phyloP scores from a whole-genome alignment of 2,797 vertebrate species.

The Ctenopoma multispine region DNA sequence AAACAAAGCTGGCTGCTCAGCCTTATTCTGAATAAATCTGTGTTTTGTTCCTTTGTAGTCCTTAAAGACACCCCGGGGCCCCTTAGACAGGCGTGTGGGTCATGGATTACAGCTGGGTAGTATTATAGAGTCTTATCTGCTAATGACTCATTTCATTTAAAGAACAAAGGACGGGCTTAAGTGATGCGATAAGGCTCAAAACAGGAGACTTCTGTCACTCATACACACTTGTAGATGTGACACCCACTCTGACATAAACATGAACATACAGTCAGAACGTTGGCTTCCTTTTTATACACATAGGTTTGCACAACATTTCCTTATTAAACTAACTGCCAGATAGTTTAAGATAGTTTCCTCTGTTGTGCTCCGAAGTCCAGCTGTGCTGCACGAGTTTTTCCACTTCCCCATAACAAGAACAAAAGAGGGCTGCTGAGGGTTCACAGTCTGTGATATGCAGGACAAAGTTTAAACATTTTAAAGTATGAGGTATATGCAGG shows the following conservation, averaged over 20 bases:
- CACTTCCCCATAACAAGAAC: no score
- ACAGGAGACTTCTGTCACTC: constrained; percentile 39
- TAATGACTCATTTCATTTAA: constrained; percentile 66
- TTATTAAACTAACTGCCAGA: no score
- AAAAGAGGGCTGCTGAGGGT: no score
- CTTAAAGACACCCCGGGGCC: constrained; percentile 21
- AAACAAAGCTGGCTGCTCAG: no score
- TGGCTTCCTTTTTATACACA: no score
- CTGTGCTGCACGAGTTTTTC: no score
- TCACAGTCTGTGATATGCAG: no score
- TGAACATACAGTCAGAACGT: neutral
- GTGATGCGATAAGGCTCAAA: constrained; percentile 36
- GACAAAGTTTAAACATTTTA: no score
- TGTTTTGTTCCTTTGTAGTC: constrained; percentile 10
- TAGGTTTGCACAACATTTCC: no score
- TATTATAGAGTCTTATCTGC: constrained; percentile 67
- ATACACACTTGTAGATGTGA: neutral
- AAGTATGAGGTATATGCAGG: no score
- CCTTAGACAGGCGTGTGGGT: constrained; percentile 25
- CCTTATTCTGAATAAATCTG: neutral
- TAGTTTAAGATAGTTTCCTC: no score
- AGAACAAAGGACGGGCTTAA: constrained; percentile 56
- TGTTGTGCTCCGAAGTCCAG: no score
- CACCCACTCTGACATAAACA: neutral
- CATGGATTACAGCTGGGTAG: constrained; percentile 57